Evolutionary conservation across 2,888 invertebrate genomes (phyloP), one percentile per base, ranked within the genome.

Genomic region (Phengaris arion): DNA sequence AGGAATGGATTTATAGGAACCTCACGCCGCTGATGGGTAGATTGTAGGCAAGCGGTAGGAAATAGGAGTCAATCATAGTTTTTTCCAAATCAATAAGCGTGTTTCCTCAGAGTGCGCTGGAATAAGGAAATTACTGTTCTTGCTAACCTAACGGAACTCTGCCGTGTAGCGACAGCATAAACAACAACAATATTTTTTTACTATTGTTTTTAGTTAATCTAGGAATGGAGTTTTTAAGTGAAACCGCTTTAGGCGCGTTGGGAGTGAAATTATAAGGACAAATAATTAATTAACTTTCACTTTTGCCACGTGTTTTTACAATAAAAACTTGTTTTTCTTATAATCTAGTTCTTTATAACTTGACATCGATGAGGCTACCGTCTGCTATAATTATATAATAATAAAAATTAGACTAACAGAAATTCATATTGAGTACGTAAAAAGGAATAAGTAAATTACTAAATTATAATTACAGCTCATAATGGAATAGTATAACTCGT

Each of bases 61-160:
- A 69, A 57, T 6, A 15, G 22, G 35, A 48, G 69, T 48, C 48
- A n/a, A 69, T 69, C 8, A 69, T 46, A 48, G 69, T 69, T 69
- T 69, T 69, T 69, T 48, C 48, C 48, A 9, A 13, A n/a, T 22
- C 9, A 10, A 22, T 59, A 59, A 69, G 52, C 74, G 54, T 45
- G 54, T 54, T 74, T 54, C 74, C 74, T 74, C 52, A 52, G 54
- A 45, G 57, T 15, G 8, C 52, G 68, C 68, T 13, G 35, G 45
- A 68, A 54, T 69, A 68, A 68, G 74, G 74, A 74, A 74, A 54
- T 68, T 22, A 35, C 51, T 45, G 68, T 74, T 74, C 74, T 74
- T 74, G 51, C 46, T 69, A 48, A 46, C 48, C n/a, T 54, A 55
- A 68, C 74, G 74, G 68, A 54, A 68, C 22, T 22, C 22, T 22